Conservation (phyloP, 2,888 invertebrate genomes). For the Andrena camellia region DNA sequence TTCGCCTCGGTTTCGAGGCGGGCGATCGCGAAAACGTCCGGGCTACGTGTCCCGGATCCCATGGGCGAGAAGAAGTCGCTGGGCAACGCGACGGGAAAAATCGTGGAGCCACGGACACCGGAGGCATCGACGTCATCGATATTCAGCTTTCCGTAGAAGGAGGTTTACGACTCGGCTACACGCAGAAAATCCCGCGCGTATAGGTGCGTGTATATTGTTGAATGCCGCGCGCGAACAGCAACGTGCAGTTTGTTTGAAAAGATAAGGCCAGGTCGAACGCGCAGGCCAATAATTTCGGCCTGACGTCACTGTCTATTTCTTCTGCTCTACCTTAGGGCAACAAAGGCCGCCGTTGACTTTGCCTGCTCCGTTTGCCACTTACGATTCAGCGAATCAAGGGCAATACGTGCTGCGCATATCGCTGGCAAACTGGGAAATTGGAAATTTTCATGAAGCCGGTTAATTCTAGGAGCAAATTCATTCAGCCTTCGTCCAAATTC, state of each 20-base stretch:
- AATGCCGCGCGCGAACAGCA: conserved; percentile 30
- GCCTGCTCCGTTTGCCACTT: background rate
- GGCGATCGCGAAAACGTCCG: no score
- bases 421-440: no score
- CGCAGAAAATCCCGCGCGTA: background rate
- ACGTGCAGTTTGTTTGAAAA: conserved; percentile 56
- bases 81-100: conserved; percentile 30
- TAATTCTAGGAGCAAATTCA: no score
- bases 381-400: background rate
- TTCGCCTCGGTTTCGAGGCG: conserved; percentile 47
- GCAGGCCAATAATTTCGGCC: conserved; percentile 60
- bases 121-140: conserved; percentile 44
- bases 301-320: conserved; percentile 71
- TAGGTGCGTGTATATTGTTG: conserved; percentile 47
- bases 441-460: no score
- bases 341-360: conserved; percentile 27
- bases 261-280: conserved; percentile 63
- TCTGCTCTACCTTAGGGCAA: conserved; percentile 26
- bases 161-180: conserved; percentile 41
- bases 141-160: conserved; percentile 47
- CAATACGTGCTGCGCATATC: conserved; percentile 1
- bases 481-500: no score
- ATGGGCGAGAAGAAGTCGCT: no score
- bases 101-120: background rate
- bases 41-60: no score